Conservation (phyloP, 92 coral and sea anemone genomes). For the Bergia sp. region DNA sequence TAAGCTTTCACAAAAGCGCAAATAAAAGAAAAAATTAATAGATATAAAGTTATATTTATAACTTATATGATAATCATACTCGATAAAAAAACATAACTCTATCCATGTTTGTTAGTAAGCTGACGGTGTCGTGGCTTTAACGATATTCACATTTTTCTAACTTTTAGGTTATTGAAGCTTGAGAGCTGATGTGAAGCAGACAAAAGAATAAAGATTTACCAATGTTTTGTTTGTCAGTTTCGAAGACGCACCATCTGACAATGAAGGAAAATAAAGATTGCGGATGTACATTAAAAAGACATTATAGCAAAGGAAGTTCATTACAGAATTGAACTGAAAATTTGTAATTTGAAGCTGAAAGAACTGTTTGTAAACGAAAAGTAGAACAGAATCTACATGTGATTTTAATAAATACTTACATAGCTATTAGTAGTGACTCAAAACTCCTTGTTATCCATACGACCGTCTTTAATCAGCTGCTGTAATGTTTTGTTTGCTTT, state of each 20-base stretch:
- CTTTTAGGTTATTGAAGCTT: background rate
- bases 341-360: too few species aligned
- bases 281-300: background rate
- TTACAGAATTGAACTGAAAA: background rate
- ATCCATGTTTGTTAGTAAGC: background rate
- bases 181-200: background rate
- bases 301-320: background rate
- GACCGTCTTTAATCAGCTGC: too few species aligned
- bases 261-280: background rate
- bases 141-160: background rate
- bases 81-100: background rate
- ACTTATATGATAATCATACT: background rate
- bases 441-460: too few species aligned
- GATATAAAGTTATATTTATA: too few species aligned
- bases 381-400: too few species aligned
- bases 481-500: too few species aligned
- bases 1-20: too few species aligned
- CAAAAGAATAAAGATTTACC: background rate
- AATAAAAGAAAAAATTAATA: too few species aligned
- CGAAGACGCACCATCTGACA: background rate
- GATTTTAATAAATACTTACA: too few species aligned
- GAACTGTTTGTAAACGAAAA: too few species aligned
- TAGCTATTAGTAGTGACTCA: too few species aligned
- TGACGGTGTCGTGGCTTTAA: background rate
- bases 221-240: background rate